A percentile compares a stretch with the other conserved stretches of the same genome.
phyloP scores from a whole-genome alignment of 2,113 vertebrate genomes.

The Saguinus midas region DNA sequence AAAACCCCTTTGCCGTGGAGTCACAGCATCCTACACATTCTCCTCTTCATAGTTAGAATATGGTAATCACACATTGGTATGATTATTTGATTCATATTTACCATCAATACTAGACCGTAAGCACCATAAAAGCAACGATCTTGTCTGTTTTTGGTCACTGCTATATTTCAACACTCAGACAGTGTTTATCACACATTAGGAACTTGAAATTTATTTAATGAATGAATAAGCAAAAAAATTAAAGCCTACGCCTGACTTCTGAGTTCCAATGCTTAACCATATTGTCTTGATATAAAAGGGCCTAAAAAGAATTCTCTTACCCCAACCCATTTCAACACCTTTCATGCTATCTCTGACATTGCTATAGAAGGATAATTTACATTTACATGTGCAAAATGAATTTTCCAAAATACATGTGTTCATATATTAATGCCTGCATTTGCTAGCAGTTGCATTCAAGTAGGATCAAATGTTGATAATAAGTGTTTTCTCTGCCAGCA shows the following conservation, averaged over 20 bases:
- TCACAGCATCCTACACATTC: neutral
- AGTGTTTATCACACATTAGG: neutral
- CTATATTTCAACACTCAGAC: neutral
- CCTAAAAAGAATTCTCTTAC: neutral
- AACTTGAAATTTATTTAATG: slow-evolving; percentile 12
- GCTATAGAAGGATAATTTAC: neutral
- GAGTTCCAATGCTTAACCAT: neutral
- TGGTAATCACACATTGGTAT: neutral
- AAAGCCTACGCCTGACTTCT: neutral
- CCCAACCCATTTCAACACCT: neutral
- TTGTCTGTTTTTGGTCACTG: neutral
- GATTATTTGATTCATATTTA: slow-evolving; percentile 19
- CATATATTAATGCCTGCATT: slow-evolving; percentile 53
- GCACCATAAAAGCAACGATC: neutral
- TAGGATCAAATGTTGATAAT: slow-evolving; percentile 71
- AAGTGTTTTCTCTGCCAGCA: slow-evolving; percentile 66
- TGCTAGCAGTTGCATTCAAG: slow-evolving; percentile 52
- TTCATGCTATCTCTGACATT: slow-evolving; percentile 26
- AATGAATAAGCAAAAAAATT: slow-evolving; percentile 32
- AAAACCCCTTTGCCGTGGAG: neutral
- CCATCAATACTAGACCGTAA: neutral
- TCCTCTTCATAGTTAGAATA: neutral
- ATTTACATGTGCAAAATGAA: slow-evolving; percentile 27
- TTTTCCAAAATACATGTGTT: slow-evolving; percentile 36
- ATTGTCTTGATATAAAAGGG: slow-evolving; percentile 9